Evolutionary conservation across 2,888 invertebrate genomes (phyloP).

Genomic region (Cerceris ruficornis): DNA sequence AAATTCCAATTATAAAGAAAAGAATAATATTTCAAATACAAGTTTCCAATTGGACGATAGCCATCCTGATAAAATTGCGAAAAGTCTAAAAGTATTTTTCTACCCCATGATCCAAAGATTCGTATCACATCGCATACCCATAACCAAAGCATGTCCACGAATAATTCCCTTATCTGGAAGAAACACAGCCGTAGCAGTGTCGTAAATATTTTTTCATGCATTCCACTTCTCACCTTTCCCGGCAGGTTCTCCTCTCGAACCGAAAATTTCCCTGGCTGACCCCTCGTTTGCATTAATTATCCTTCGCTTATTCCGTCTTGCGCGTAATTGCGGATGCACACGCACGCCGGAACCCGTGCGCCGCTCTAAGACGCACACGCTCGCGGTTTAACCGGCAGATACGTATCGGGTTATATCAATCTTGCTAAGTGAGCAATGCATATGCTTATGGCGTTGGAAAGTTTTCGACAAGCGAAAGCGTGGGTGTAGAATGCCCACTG

Average conservation of each 20-base stretch:
- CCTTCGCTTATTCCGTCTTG: constrained; percentile 60
- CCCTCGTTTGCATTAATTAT: constrained; percentile 68
- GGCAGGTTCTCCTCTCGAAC: constrained; percentile 25
- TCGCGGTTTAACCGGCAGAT: constrained; percentile 28
- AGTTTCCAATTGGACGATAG: too few relatives aligned
- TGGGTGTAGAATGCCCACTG: constrained; percentile 75
- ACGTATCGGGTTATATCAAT: constrained; percentile 74
- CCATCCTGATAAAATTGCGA: too few relatives aligned
- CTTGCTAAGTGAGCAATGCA: constrained; percentile 79
- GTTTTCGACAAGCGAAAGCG: constrained; percentile 67
- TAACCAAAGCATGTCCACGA: constrained; percentile 49
- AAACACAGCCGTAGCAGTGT: constrained; percentile 36
- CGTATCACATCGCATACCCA: constrained; percentile 48
- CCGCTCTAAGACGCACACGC: constrained; percentile 27
- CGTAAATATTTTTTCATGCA: constrained; percentile 52
- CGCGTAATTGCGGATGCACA: constrained; percentile 68
- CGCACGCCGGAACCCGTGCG: constrained; percentile 48
- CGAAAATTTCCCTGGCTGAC: constrained; percentile 55
- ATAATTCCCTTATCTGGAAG: constrained; percentile 51
- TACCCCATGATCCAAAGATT: constrained; percentile 35
- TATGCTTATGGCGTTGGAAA: constrained; percentile 69
- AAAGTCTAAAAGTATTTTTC: constrained; percentile 7
- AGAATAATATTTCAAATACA: too few relatives aligned
- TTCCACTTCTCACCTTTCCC: constrained; percentile 64
- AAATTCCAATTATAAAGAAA: too few relatives aligned